These are phyloP conservation scores for Sesamia inferens DNA, from an alignment of 2,888 invertebrate species.

Conservation along the genomic window DNA sequence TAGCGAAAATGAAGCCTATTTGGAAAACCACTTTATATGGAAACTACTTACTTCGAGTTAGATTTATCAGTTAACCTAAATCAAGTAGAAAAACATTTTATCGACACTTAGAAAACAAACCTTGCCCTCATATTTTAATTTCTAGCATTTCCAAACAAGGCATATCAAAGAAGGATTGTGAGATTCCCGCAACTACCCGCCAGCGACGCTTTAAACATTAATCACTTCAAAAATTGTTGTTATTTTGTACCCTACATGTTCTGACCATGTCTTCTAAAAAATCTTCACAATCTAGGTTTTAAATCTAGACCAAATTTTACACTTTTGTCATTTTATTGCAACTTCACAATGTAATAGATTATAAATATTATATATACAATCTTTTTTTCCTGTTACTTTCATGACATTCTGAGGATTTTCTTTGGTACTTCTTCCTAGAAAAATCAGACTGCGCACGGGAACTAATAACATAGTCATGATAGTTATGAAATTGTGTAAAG, in stretches of 20 bases:
- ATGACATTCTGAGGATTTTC: not conserved
- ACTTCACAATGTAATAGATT: slow-evolving; percentile 7
- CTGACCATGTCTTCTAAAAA: slow-evolving; percentile 22
- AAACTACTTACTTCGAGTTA: slow-evolving; percentile 19
- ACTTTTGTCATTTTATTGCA: slow-evolving; percentile 33
- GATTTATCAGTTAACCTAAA: slow-evolving; percentile 7
- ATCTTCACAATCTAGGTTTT: slow-evolving; percentile 20
- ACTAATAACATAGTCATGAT: not conserved
- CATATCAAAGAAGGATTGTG: slow-evolving; percentile 58
- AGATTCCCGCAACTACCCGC: slow-evolving; percentile 34
- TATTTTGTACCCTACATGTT: slow-evolving; percentile 34
- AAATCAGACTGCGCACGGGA: not conserved
- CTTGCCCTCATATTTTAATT: slow-evolving; percentile 32
- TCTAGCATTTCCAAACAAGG: slow-evolving; percentile 53
- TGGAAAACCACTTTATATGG: slow-evolving; percentile 25
- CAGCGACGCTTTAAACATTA: slow-evolving; percentile 48
- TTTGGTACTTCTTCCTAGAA: not conserved
- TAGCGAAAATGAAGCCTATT: slow-evolving; percentile 5
- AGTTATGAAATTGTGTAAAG: not conserved
- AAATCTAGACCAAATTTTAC: slow-evolving; percentile 23
- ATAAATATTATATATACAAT: not conserved
- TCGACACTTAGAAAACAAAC: not conserved
- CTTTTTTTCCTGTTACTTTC: not conserved
- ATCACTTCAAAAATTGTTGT: slow-evolving; percentile 51
- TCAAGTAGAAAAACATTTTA: slow-evolving; percentile 1